Conservation (phyloP, 2,797 vertebrate genomes). For the Gambelia wislizenii region DNA sequence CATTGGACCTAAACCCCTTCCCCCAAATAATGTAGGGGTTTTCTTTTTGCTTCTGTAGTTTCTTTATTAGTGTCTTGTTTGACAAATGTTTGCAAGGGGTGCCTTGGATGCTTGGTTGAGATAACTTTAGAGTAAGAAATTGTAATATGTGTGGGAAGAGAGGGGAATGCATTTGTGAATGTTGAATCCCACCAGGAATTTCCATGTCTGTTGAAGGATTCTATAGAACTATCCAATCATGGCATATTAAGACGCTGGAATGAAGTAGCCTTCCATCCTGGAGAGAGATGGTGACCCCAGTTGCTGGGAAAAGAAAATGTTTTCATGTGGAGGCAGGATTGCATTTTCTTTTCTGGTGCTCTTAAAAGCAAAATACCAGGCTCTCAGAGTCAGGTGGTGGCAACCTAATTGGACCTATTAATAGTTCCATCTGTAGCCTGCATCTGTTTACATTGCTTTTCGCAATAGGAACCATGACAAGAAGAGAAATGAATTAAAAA, state of each 20-base stretch:
- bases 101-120: constrained; percentile 74
- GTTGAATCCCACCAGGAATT: constrained; percentile 69
- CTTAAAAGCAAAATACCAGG: neutral
- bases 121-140: constrained; percentile 59
- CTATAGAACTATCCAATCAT: constrained; percentile 3
- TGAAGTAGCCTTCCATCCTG: neutral
- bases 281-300: neutral
- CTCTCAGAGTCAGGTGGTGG: neutral
- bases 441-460: constrained; percentile 34
- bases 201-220: constrained; percentile 22
- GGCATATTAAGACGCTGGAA: neutral
- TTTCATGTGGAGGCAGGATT: neutral
- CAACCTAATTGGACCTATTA: constrained; percentile 21
- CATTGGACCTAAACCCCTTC: constrained; percentile 34
- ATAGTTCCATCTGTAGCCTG: constrained; percentile 47
- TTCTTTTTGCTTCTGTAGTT: constrained; percentile 69
- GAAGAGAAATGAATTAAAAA: constrained; percentile 50
- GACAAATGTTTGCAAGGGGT: constrained; percentile 67
- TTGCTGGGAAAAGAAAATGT: no score
- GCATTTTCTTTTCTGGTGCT: neutral
- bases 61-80: constrained; percentile 54
- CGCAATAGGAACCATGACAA: constrained; percentile 58
- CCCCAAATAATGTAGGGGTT: constrained; percentile 50
- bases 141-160: constrained; percentile 49
- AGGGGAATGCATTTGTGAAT: constrained; percentile 56